Base-by-base conservation (phyloP, 2,797 vertebrate species). In the Chaenodraco wilsoni region DNA sequence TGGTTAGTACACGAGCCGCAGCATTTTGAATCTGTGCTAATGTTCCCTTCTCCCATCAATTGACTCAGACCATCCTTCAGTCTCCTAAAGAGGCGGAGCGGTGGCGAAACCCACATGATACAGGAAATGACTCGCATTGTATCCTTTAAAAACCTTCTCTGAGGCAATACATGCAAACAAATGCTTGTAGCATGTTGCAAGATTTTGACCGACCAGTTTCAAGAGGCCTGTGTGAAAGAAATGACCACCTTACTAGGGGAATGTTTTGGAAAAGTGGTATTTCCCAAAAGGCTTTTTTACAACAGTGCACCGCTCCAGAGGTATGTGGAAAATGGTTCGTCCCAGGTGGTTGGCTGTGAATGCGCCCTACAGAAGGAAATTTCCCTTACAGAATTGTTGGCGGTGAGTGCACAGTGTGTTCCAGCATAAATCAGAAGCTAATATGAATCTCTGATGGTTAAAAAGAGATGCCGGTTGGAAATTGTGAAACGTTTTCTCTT, bases 251-350 rank as follows among this genome's bases (percentile, higher is more conserved):
- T 31, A 37, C 5, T 45, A 13, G 27, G n/a, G 40, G 67, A 86
- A 79, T 74, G 77, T 82, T 88, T 87, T 79, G 70, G 74, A 84
- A 84, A 86, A 80, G 64, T 68, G 48, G 75, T 83, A 82, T 88
- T 86, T 84, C 83, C 77, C 83, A 79, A 75, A 84, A 84, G 70
- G 33, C 49, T 56, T 61, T 70, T 84, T 74, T 45, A 72, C 71
- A 67, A 71, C 72, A 5, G 19, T 10, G 61, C 10, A 41, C 48
- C 27, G 54, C 69, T 90, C 65, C 80, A 69, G 76, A 87, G 83
- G 83, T 88, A 90, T 87, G 88, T 89, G 88, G 84, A 88, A 90
- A 92, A 86, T 40, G 62, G 77, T 78, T 74, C 31, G 21, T 87
- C 81, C 88, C 86, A 90, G 87, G 87, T 87, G 85, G 84, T 63